Evolutionary conservation across 2,888 invertebrate species (phyloP).

Genomic region (Pristionchus mayeri): DNA sequence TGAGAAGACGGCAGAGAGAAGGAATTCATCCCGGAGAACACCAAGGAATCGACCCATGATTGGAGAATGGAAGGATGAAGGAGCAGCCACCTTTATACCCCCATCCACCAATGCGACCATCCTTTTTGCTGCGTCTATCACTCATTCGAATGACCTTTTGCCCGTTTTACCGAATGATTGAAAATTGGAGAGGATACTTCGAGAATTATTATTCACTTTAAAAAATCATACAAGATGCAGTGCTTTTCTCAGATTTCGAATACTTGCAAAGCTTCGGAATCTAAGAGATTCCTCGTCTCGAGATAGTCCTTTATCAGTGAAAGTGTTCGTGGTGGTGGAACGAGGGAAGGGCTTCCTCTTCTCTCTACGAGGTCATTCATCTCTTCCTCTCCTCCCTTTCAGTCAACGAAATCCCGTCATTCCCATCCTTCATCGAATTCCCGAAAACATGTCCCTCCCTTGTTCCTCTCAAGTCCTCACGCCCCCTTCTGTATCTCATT

Average conservation of each 20-base stretch:
- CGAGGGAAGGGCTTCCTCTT: background rate
- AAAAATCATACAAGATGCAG: background rate
- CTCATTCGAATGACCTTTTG: background rate
- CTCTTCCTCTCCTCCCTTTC: background rate
- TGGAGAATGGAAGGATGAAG: background rate
- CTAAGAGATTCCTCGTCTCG: background rate
- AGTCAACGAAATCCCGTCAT: slow-evolving; percentile 5
- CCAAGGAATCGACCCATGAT: slow-evolving; percentile 2
- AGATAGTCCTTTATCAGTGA: background rate
- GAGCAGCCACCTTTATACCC: slow-evolving; percentile 13
- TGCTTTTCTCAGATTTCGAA: background rate
- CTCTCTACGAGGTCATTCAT: slow-evolving; percentile 5
- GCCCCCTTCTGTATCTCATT: background rate
- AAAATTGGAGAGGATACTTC: background rate
- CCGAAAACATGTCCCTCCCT: background rate
- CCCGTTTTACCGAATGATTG: background rate
- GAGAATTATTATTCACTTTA: background rate
- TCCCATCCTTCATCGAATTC: slow-evolving; percentile 1
- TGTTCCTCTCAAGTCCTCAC: background rate
- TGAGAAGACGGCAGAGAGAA: slow-evolving; percentile 8
- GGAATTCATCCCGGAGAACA: background rate
- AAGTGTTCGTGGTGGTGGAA: slow-evolving; percentile 6
- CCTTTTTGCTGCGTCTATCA: background rate
- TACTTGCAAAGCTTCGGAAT: background rate
- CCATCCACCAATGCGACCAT: background rate